A percentile compares a stretch with the other conserved stretches of the same genome.
phyloP scores from a whole-genome alignment of 2,888 invertebrate genomes.

The Ypsolopha scabrella region DNA sequence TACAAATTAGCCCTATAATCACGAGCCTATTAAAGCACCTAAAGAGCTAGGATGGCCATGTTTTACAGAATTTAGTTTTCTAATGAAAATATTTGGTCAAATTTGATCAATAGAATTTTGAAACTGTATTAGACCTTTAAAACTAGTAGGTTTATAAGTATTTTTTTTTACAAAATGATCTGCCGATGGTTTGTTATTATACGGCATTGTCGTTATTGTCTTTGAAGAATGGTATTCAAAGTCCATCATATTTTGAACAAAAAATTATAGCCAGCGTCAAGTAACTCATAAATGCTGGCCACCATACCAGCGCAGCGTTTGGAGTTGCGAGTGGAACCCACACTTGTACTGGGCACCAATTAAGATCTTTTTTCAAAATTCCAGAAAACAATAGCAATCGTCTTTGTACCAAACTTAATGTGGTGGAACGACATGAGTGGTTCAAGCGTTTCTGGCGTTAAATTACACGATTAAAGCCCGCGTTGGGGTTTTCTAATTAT shows the following conservation, averaged over 20 bases:
- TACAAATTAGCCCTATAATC: slow-evolving; percentile 65
- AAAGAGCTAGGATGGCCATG: slow-evolving; percentile 11
- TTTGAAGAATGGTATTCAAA: not conserved
- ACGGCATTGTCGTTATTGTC: not conserved
- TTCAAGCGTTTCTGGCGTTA: slow-evolving; percentile 12
- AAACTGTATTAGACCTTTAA: no score
- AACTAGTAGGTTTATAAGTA: no score
- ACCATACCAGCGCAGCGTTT: no score
- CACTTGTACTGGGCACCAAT: slow-evolving; percentile 1
- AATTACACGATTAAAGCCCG: slow-evolving; percentile 19
- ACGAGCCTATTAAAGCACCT: slow-evolving; percentile 27
- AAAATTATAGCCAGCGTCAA: no score
- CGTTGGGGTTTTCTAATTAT: not conserved
- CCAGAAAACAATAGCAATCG: slow-evolving; percentile 2
- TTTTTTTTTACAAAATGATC: no score
- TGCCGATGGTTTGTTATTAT: no score
- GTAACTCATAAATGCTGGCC: no score
- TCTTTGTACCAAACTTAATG: slow-evolving; percentile 4
- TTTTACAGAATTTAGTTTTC: not conserved
- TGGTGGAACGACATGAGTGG: not conserved
- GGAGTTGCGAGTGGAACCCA: not conserved
- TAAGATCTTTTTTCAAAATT: slow-evolving; percentile 1
- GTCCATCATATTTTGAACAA: not conserved
- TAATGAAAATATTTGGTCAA: not conserved
- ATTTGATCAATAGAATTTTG: no score